These are phyloP conservation scores for Heteromyza rotundicornis DNA, from an alignment of 2,888 invertebrate genomes.

Conservation along the genomic window DNA sequence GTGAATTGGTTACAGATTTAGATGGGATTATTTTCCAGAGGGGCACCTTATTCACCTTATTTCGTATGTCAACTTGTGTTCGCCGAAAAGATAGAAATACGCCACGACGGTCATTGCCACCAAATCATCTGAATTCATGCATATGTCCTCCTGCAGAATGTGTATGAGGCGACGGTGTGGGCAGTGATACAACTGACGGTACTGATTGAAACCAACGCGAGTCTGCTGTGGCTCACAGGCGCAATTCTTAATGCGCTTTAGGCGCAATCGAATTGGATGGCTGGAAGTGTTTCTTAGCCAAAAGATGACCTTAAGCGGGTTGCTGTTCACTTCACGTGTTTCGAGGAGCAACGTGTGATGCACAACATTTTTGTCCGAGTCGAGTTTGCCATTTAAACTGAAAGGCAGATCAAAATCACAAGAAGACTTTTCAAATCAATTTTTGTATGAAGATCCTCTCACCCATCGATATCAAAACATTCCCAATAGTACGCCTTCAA, in stretches of 20 bases:
- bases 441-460: no score
- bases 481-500: conserved; percentile 53
- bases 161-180: conserved; percentile 49
- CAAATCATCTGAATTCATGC: conserved; percentile 42
- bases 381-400: conserved; percentile 45
- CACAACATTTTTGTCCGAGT: conserved; percentile 31
- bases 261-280: conserved; percentile 29
- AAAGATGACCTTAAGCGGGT: conserved; percentile 47
- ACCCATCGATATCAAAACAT: conserved; percentile 47
- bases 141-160: conserved; percentile 42
- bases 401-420: not conserved
- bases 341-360: conserved; percentile 45
- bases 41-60: conserved; percentile 34
- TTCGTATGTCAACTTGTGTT: conserved; percentile 44
- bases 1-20: not conserved
- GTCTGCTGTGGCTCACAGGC: conserved; percentile 43
- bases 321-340: conserved; percentile 47
- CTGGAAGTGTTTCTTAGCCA: conserved; percentile 46
- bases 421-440: no score
- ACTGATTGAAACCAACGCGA: conserved; percentile 54
- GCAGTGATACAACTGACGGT: conserved; percentile 50
- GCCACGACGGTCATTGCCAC: conserved; percentile 42
- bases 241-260: conserved; percentile 51
- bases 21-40: not conserved
- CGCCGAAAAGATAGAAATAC: conserved; percentile 46